Base-by-base conservation (phyloP, 2,113 vertebrate genomes). In the Oryzias woworae region DNA sequence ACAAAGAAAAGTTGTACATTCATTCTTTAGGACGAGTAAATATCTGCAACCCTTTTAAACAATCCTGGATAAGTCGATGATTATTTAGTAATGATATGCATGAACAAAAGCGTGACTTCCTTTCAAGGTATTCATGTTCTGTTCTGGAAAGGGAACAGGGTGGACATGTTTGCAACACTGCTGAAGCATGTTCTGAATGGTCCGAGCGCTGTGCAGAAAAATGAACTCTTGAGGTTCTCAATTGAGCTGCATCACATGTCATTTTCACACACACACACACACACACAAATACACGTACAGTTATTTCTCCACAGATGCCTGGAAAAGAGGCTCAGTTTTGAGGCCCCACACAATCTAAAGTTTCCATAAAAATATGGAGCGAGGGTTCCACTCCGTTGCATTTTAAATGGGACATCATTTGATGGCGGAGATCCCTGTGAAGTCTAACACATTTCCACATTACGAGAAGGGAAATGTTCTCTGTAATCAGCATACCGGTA, bases 301-400 rank as follows among this genome's bases (percentile, higher is more conserved):
- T 77, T 82, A 75, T 88, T 76, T 75, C 77, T 67, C 51, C 69
- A 20, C 57, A 22, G 62, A 68, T 70, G 47, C 26, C 55, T n/a
- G 66, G 61, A 69, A 26, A 53, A 49, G 58, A 73, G 57, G 15
- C 59, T 77, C 49, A 13, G 59, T 53, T 72, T 60, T 70, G 43
- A 66, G 71, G 62, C 75, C 66, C 23, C 26, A 31, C 57, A 45
- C 58, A 55, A 49, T 60, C 79, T 75, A 63, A 67, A 69, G 79
- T 86, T 86, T 88, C 85, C 88, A 85, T 82, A 82, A 62, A 53
- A 74, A 78, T 43, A 62, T 60, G 59, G 53, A 83, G 67, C 57
- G 66, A 79, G 77, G 69, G 85, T 88, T 88, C 71, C 82, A 81
- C 59, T 81, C 83, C 77, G 80, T 83, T 60, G 60, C 78, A 60